These are phyloP conservation scores for Laspeyria flexula DNA, from an alignment of 2,888 invertebrate species.

Conservation along the genomic window DNA sequence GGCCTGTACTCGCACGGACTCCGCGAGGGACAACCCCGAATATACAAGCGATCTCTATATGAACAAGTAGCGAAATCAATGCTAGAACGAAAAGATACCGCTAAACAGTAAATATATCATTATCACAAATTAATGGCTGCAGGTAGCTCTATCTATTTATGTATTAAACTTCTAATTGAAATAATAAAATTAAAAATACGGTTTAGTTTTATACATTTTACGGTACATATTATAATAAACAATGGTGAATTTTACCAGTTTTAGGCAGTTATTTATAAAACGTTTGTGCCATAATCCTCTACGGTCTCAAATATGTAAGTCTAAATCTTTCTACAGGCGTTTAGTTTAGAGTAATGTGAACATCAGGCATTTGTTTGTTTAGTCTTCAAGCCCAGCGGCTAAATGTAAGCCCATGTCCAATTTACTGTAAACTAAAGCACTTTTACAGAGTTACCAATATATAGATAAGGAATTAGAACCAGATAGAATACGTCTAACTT, in stretches of 20 bases:
- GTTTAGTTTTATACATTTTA: constrained; percentile 5
- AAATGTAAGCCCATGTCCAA: background rate
- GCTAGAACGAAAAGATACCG: constrained; percentile 55
- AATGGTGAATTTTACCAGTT: background rate
- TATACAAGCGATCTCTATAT: constrained; percentile 78
- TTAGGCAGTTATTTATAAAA: constrained; percentile 7
- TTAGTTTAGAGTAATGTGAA: constrained; percentile 1
- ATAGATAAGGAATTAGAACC: constrained; percentile 4
- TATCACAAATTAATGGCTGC: constrained; percentile 13
- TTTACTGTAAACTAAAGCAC: background rate
- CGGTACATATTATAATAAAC: background rate
- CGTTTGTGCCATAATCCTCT: constrained; percentile 8
- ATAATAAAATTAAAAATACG: constrained; percentile 4
- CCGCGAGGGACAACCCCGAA: constrained; percentile 70
- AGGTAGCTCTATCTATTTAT: constrained; percentile 23
- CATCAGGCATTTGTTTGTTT: background rate
- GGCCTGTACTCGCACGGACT: constrained; percentile 61
- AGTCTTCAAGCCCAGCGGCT: constrained; percentile 1
- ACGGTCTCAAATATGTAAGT: no score
- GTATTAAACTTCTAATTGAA: constrained; percentile 27
- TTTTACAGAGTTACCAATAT: constrained; percentile 5
- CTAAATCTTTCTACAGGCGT: background rate
- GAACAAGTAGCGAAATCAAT: constrained; percentile 66
- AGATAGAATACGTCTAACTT: background rate
- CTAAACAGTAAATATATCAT: constrained; percentile 43